phyloP scores from a whole-genome alignment of 2,797 vertebrate species.

The Rhincodon typus region DNA sequence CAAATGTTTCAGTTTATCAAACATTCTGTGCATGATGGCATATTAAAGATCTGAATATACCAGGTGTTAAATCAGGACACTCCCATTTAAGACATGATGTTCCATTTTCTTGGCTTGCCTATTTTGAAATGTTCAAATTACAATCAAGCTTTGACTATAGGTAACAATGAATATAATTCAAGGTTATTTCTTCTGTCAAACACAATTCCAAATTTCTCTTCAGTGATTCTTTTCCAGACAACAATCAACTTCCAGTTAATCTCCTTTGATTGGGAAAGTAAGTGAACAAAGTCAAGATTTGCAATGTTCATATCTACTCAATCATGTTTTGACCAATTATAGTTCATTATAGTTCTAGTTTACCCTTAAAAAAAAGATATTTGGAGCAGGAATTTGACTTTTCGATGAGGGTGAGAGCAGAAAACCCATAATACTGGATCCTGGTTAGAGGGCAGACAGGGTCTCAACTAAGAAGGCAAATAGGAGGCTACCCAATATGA shows the following conservation, averaged over 20 bases:
- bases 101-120: slow-evolving; percentile 7
- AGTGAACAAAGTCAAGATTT: neutral
- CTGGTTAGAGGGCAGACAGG: neutral
- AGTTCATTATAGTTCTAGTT: neutral
- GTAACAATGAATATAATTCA: neutral
- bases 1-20: neutral
- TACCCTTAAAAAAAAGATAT: neutral
- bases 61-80: neutral
- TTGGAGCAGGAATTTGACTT: neutral
- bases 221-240: neutral
- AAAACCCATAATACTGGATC: too few species aligned
- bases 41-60: neutral
- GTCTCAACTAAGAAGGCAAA: too few species aligned
- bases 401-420: neutral
- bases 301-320: neutral
- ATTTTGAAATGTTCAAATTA: neutral
- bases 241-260: neutral
- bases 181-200: neutral
- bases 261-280: neutral
- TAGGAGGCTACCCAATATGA: too few species aligned
- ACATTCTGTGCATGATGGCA: neutral
- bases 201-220: neutral
- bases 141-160: neutral
- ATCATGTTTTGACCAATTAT: neutral
- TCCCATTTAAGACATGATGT: neutral